Evolutionary conservation across 2,113 vertebrate species (phyloP).

Genomic region (Cairina moschata): DNA sequence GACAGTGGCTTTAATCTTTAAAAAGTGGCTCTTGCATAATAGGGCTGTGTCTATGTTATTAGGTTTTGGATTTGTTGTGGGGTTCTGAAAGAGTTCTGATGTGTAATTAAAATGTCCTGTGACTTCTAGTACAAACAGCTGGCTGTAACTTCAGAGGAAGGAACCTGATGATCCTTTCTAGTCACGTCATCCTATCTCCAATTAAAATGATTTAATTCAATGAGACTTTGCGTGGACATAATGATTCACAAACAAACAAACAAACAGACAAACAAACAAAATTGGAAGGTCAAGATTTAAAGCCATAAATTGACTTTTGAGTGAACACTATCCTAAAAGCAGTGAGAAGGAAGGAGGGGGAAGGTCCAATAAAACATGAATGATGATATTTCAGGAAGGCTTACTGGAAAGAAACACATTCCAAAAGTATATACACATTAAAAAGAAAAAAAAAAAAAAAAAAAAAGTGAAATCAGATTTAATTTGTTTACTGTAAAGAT

Average conservation of each 20-base stretch:
- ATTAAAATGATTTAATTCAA: background rate
- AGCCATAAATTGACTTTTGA: background rate
- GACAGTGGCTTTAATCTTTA: background rate
- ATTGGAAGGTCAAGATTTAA: background rate
- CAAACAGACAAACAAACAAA: background rate
- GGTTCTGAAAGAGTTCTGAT: background rate
- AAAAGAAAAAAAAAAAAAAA: background rate
- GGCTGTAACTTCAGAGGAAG: background rate
- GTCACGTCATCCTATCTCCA: background rate
- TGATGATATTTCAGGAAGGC: background rate
- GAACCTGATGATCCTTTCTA: background rate
- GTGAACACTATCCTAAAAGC: background rate
- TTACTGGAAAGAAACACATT: background rate
- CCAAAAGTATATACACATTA: background rate
- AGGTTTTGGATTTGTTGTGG: background rate
- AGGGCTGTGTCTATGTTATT: background rate
- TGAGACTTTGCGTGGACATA: background rate
- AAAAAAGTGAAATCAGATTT: background rate
- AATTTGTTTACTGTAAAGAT: slow-evolving; percentile 35
- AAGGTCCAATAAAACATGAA: background rate
- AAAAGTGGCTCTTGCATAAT: no score
- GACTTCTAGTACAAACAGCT: background rate
- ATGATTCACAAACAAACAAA: background rate
- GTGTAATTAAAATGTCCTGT: background rate
- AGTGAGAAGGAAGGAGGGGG: background rate